A percentile compares a stretch with the other conserved stretches of the same genome.
These are phyloP conservation scores for Cichlasoma orientale DNA, from an alignment of 2,797 vertebrate genomes.

Conservation along the genomic window DNA sequence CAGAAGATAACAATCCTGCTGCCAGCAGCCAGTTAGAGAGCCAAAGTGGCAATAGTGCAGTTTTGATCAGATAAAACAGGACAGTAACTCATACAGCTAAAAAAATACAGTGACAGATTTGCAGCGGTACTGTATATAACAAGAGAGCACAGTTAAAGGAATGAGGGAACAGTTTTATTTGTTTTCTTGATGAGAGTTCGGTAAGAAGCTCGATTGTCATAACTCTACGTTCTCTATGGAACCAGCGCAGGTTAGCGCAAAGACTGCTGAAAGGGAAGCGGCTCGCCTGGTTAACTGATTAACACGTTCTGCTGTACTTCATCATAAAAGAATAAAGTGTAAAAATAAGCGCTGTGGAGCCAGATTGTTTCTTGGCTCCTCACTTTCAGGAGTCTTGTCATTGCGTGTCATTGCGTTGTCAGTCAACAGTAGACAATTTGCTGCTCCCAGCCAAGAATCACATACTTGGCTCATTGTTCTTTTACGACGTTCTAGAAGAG, in stretches of 20 bases:
- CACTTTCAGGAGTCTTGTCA: not conserved
- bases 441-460: not conserved
- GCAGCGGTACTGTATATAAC: too few relatives aligned
- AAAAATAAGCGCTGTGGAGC: not conserved
- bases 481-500: not conserved
- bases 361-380: not conserved
- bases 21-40: not conserved
- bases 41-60: not conserved
- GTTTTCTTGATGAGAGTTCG: not conserved
- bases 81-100: not conserved
- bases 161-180: not conserved
- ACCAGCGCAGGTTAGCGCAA: not conserved
- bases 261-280: not conserved
- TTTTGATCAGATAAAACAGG: conserved; percentile 3
- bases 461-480: not conserved
- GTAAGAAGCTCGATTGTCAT: not conserved
- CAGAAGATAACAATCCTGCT: conserved; percentile 14
- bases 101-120: not conserved
- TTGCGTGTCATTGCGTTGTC: not conserved
- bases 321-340: not conserved
- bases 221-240: not conserved
- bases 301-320: not conserved
- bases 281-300: not conserved
- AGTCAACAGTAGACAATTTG: not conserved
- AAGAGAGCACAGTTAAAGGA: not conserved